These are phyloP conservation scores for Oscheius myriophilus DNA, from an alignment of 2,888 invertebrate species.

Conservation along the genomic window DNA sequence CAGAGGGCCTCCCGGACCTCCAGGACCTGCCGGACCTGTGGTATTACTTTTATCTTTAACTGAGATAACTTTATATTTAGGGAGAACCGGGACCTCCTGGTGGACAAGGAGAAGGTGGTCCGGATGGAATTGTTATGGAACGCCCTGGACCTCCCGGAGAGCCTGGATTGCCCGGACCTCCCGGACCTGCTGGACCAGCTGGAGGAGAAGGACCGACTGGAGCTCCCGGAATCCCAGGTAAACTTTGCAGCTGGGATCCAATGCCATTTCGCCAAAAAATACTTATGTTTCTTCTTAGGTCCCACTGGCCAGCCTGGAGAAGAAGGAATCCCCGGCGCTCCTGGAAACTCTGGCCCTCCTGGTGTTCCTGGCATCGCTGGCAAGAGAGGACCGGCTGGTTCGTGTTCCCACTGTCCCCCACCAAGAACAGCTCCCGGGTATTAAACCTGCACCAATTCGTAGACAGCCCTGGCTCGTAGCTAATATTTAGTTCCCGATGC, in stretches of 20 bases:
- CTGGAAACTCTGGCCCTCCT: constrained; percentile 50
- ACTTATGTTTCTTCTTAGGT: constrained; percentile 28
- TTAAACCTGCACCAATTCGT: constrained; percentile 30
- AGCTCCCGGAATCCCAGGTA: constrained; percentile 32
- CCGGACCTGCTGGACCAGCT: constrained; percentile 30
- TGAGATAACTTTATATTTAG: constrained; percentile 25
- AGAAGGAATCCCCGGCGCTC: constrained; percentile 47
- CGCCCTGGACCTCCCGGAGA: constrained; percentile 55
- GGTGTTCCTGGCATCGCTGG: constrained; percentile 52
- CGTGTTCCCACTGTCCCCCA: constrained; percentile 57
- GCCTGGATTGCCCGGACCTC: constrained; percentile 39
- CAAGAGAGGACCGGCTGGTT: constrained; percentile 48
- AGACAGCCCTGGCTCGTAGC: not conserved
- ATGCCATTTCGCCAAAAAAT: not conserved
- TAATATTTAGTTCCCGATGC: constrained; percentile 19
- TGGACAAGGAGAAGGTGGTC: constrained; percentile 52
- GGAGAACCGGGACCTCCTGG: constrained; percentile 53
- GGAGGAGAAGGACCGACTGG: constrained; percentile 37
- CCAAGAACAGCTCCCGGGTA: constrained; percentile 62
- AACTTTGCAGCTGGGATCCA: not conserved
- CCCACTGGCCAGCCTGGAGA: constrained; percentile 53
- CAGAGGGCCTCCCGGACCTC: constrained; percentile 38
- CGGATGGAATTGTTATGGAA: constrained; percentile 51
- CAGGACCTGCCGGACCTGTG: constrained; percentile 45
- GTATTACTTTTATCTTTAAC: no score